Base-by-base conservation (phyloP, 2,797 vertebrate species). In the Hylomyscus alleni region DNA sequence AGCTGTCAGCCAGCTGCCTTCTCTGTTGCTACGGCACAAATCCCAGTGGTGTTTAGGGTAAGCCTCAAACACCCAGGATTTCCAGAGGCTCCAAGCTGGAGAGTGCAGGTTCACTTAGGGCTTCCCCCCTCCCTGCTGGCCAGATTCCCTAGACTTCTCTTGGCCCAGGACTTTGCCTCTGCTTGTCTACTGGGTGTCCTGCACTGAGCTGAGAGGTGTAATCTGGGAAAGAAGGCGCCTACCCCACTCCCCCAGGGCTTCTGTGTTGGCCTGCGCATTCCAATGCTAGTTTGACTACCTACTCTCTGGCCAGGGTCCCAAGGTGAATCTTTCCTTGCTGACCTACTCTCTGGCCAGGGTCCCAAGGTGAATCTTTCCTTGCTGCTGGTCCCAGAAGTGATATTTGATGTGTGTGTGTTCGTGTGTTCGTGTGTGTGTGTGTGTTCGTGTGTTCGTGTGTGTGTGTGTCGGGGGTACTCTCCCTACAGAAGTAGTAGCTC, bases 111-210 rank as follows among this genome's bases (percentile, higher is more conserved):
- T 37, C 29, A 17, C 2, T 2, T 24, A 60, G 13, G 29, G 65
- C 60, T 84, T 50, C 7, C 20, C n/a, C 4, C 34, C 1, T 37
- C 44, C 11, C 15, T 24, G 37, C 72, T n/a, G 47, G 50, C 13
- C 60, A 60, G 37, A 60, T n/a, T 72, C 73, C 37, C 60, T 34
- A 24, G 10, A 31, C 56, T 52, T 77, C 29, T 0, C n/a, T 75
- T 52, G 60, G 29, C 29, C 13, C 56, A 1, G n/a, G 1, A 29
- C 24, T n/a, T 22, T 19, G 62, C 20, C 15, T 50, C 40, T 37
- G 34, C 37, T 40, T 3, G 4, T 40, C 65, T 26, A 0, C 2
- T 4, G 47, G 47, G 72, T 0, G 3, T 20, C 62, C 29, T 56
- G 37, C 1, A 2, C 47, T 15, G 15, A 37, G 44, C 67, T n/a